Evolutionary conservation across 2,113 vertebrate species (phyloP).

Genomic region (Herpetotheres cachinnans): DNA sequence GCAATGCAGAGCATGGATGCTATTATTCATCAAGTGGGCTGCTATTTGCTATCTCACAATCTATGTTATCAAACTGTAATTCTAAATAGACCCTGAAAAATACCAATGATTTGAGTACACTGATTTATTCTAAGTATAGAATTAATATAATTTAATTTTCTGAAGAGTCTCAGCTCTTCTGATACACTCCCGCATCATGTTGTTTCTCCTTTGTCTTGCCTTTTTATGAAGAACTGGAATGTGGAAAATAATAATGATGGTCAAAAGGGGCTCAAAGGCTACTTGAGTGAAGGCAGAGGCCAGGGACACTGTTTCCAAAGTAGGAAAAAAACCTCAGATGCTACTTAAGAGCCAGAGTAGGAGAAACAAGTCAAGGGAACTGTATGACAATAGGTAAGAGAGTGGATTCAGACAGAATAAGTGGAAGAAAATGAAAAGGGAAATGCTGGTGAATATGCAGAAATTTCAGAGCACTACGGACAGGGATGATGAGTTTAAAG

Average conservation of each 20-base stretch:
- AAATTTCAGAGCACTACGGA: not conserved
- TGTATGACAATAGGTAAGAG: not conserved
- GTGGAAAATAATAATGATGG: not conserved
- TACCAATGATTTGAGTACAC: not conserved
- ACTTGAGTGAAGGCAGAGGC: not conserved
- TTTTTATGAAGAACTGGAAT: not conserved
- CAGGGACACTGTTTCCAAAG: not conserved
- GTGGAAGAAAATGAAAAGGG: not conserved
- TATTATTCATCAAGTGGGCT: not conserved
- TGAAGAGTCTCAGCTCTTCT: not conserved
- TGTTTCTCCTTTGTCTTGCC: not conserved
- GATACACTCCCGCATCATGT: not conserved
- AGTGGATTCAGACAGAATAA: not conserved
- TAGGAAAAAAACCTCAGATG: not conserved
- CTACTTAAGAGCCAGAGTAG: not conserved
- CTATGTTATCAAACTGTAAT: not conserved
- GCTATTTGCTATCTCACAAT: not conserved
- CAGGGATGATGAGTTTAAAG: not conserved
- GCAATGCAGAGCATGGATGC: not conserved
- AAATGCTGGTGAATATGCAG: not conserved
- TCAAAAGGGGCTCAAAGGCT: not conserved
- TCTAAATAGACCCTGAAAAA: conserved; percentile 2
- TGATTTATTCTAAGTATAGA: conserved; percentile 6
- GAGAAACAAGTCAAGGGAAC: not conserved
- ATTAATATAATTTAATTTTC: conserved; percentile 7